Evolutionary conservation across 1,140 invertebrate species (phyloP).

Genomic region (Meloidogyne floridensis): DNA sequence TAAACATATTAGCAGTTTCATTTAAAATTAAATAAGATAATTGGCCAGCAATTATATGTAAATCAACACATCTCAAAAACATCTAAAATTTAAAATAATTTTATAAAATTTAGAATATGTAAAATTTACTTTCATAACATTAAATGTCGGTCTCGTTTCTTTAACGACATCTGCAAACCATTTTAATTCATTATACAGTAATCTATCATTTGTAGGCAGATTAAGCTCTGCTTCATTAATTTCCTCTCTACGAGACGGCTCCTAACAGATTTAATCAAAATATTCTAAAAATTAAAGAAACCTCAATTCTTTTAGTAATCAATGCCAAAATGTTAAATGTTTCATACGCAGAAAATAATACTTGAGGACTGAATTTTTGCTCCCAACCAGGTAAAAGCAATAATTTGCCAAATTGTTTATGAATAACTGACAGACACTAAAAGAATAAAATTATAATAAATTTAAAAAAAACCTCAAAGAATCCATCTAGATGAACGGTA

Average conservation of each 20-base stretch:
- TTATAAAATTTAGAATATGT: background rate
- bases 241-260: conserved; percentile 22
- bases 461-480: conserved; percentile 14
- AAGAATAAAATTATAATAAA: conserved; percentile 3
- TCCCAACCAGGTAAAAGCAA: conserved; percentile 23
- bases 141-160: conserved; percentile 17
- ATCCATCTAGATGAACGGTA: conserved; percentile 27
- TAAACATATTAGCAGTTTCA: conserved; percentile 14
- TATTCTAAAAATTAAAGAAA: conserved; percentile 10
- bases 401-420: conserved; percentile 23
- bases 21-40: conserved; percentile 17
- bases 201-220: conserved; percentile 13
- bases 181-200: conserved; percentile 27
- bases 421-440: conserved; percentile 21
- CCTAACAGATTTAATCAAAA: conserved; percentile 5
- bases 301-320: conserved; percentile 23
- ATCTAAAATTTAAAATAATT: conserved; percentile 30
- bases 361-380: conserved; percentile 20
- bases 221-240: conserved; percentile 13
- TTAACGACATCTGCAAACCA: conserved; percentile 15
- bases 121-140: conserved; percentile 24
- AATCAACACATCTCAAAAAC: conserved; percentile 36
- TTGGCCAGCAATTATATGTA: conserved; percentile 29
- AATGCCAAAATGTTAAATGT: conserved; percentile 29
- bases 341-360: conserved; percentile 33